A percentile compares a stretch with the other conserved stretches of the same genome.
Evolutionary conservation across 1,140 invertebrate species (phyloP).

Genomic region (Rhagoletis zephyria): DNA sequence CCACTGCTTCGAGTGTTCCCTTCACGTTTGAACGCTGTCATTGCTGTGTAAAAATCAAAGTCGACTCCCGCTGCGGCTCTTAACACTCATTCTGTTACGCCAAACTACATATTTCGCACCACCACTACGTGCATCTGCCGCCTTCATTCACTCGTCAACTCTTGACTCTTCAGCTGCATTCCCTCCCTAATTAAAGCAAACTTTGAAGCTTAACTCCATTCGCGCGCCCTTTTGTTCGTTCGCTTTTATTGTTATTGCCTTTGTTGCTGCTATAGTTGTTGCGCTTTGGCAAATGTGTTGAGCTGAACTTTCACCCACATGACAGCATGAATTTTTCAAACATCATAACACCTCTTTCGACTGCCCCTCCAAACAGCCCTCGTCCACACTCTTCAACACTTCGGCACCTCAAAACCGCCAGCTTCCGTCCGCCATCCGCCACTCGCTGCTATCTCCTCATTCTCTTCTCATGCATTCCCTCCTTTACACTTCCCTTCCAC

Average conservation of each 20-base stretch:
- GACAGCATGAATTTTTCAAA: slow-evolving; percentile 43
- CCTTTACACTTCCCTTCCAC: not conserved
- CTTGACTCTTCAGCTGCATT: not conserved
- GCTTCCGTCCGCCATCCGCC: not conserved
- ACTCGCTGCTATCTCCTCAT: too few relatives aligned
- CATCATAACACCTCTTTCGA: slow-evolving; percentile 23
- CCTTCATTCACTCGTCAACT: not conserved
- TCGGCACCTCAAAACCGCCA: not conserved
- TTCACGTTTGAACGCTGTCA: not conserved
- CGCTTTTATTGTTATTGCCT: slow-evolving; percentile 33
- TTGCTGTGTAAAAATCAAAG: not conserved
- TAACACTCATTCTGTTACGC: not conserved
- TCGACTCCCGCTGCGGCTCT: not conserved
- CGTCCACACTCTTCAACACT: not conserved
- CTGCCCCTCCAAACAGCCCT: not conserved
- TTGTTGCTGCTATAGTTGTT: slow-evolving; percentile 23
- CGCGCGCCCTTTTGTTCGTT: not conserved
- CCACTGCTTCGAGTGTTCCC: not conserved
- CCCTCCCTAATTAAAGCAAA: not conserved
- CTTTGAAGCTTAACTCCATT: not conserved
- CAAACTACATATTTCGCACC: not conserved
- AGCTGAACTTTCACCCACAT: slow-evolving; percentile 36
- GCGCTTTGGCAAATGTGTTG: slow-evolving; percentile 43
- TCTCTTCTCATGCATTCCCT: not conserved
- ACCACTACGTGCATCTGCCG: too few relatives aligned